These are phyloP conservation scores for Platyscapa corneri DNA, from an alignment of 1,140 invertebrate species.

Conservation along the genomic window DNA sequence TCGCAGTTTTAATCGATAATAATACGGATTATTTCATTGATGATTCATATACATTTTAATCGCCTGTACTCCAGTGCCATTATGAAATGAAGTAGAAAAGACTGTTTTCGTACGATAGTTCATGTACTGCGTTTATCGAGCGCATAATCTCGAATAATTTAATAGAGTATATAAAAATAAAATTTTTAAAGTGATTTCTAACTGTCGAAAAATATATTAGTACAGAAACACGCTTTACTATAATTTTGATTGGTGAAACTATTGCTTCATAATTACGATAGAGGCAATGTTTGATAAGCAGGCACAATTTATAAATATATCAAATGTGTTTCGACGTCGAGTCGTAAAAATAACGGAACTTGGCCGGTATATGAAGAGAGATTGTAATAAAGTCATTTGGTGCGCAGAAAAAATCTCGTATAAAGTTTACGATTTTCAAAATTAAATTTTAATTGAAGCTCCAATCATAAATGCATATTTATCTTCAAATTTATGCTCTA, in stretches of 20 bases:
- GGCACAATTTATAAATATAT: conserved; percentile 21
- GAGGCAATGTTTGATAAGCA: neutral
- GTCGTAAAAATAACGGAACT: conserved; percentile 51
- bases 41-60: too few species aligned
- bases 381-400: conserved; percentile 55
- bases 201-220: neutral
- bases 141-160: neutral
- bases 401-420: conserved; percentile 21
- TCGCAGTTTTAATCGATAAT: neutral
- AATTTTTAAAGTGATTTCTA: too few species aligned
- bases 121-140: neutral
- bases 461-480: conserved; percentile 41
- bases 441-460: conserved; percentile 50
- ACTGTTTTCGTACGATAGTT: neutral
- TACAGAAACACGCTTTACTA: neutral
- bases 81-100: neutral
- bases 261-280: neutral
- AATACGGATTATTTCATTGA: neutral
- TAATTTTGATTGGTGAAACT: neutral
- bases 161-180: neutral
- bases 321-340: neutral
- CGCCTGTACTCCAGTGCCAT: neutral
- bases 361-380: conserved; percentile 55
- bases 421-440: conserved; percentile 49
- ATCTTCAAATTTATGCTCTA: conserved; percentile 43